Conservation (phyloP, 2,797 vertebrate species). For the Manis pentadactyla region DNA sequence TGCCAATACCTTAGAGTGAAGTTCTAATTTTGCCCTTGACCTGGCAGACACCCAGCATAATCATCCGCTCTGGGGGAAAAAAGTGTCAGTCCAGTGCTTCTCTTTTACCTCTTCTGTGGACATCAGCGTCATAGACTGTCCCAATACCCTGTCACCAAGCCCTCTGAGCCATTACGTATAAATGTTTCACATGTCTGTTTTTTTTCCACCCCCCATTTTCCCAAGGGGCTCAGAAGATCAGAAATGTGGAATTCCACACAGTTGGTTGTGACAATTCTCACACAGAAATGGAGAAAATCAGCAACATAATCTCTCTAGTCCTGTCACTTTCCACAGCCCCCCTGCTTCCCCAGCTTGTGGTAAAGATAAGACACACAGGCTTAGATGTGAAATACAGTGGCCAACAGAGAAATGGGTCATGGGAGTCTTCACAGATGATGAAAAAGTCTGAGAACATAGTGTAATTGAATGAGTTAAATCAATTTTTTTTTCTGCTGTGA, state of each 20-base stretch:
- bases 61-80: neutral
- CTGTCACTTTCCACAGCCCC: neutral
- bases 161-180: neutral
- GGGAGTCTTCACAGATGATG: neutral
- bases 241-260: constrained; percentile 42
- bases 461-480: neutral
- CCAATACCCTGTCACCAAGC: neutral
- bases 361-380: neutral
- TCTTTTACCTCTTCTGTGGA: neutral
- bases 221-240: neutral
- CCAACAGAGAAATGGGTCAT: neutral
- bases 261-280: neutral
- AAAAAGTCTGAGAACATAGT: constrained; percentile 3
- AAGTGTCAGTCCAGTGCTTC: neutral
- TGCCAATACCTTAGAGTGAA: neutral
- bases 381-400: neutral
- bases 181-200: neutral
- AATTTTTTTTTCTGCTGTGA: neutral
- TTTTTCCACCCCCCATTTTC: neutral
- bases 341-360: neutral
- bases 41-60: neutral
- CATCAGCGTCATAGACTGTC: neutral
- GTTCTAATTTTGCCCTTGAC: neutral
- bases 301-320: neutral
- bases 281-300: neutral